Conservation (phyloP, 2,888 invertebrate species). For the Diaphora mendica region DNA sequence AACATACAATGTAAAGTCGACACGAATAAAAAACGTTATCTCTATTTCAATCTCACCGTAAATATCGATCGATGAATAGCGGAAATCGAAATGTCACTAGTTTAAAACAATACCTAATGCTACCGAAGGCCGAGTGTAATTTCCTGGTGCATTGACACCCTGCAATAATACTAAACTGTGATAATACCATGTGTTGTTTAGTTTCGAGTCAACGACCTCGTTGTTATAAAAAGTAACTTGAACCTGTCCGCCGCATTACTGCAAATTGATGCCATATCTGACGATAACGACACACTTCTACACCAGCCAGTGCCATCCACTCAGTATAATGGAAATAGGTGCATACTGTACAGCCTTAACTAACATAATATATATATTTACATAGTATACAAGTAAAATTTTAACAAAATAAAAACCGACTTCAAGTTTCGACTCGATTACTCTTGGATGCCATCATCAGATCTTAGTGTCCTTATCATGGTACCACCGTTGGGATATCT, state of each 20-base stretch:
- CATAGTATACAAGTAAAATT: too few relatives aligned
- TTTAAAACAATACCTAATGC: constrained; percentile 42
- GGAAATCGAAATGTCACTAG: constrained; percentile 22
- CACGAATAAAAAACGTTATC: background rate
- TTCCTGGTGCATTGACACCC: constrained; percentile 71
- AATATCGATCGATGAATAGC: constrained; percentile 17
- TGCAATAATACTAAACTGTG: too few relatives aligned
- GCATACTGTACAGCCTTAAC: background rate
- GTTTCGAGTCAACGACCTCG: constrained; percentile 74
- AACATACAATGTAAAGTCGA: background rate
- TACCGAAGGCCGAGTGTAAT: constrained; percentile 54
- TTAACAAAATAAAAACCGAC: too few relatives aligned
- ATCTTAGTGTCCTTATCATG: too few relatives aligned
- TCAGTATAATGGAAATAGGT: constrained; percentile 31
- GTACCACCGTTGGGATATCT: too few relatives aligned
- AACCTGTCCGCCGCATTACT: constrained; percentile 75
- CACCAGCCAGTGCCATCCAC: constrained; percentile 36
- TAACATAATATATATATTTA: background rate
- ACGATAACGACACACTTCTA: constrained; percentile 51
- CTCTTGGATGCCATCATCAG: too few relatives aligned
- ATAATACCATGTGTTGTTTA: constrained; percentile 69
- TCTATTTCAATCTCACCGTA: background rate
- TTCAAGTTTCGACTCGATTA: too few relatives aligned
- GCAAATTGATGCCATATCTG: constrained; percentile 83
- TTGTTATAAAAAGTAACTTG: constrained; percentile 78